Conservation (phyloP, 53 echinoderm and acorn worm genomes). For the Arbacia lixula region DNA sequence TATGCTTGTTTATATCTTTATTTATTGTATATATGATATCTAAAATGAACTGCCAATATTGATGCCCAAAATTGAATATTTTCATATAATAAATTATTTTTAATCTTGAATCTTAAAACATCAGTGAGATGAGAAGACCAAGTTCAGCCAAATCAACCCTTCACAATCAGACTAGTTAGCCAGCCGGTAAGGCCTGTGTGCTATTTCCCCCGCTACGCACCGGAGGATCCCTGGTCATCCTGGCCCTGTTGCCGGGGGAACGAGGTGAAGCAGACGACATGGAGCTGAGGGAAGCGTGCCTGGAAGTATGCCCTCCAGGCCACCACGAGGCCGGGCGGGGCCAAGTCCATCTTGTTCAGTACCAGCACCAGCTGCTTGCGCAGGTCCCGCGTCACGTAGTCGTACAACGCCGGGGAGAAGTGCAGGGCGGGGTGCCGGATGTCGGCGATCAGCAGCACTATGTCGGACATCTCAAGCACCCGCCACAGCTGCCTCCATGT, state of each 20-base stretch:
- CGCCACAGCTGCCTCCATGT: slow-evolving; percentile 98
- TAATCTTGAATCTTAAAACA: too few relatives aligned
- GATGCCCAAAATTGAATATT: too few relatives aligned
- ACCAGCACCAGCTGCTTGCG: slow-evolving; percentile 87
- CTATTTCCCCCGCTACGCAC: too few relatives aligned
- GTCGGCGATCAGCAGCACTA: slow-evolving; percentile 82
- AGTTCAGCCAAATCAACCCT: too few relatives aligned
- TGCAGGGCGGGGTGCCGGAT: slow-evolving; percentile 93
- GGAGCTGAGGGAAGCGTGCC: slow-evolving; percentile 83
- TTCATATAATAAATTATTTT: too few relatives aligned
- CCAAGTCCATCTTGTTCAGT: slow-evolving; percentile 96
- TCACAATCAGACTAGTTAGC: too few relatives aligned
- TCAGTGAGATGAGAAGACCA: too few relatives aligned
- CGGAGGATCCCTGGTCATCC: too few relatives aligned
- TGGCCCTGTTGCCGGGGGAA: slow-evolving; percentile 75
- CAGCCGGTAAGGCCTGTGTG: background rate
- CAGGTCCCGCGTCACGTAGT: slow-evolving; percentile 89
- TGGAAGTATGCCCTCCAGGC: slow-evolving; percentile 93
- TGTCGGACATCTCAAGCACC: slow-evolving; percentile 96
- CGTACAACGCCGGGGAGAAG: slow-evolving; percentile 94
- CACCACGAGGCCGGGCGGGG: slow-evolving; percentile 89
- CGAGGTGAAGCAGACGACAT: slow-evolving; percentile 87
- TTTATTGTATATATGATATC: too few relatives aligned
- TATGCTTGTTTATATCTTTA: too few relatives aligned
- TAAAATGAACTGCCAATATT: too few relatives aligned